These are phyloP conservation scores for Drosophila bocki DNA, from an alignment of 1,140 invertebrate species.

Conservation along the genomic window DNA sequence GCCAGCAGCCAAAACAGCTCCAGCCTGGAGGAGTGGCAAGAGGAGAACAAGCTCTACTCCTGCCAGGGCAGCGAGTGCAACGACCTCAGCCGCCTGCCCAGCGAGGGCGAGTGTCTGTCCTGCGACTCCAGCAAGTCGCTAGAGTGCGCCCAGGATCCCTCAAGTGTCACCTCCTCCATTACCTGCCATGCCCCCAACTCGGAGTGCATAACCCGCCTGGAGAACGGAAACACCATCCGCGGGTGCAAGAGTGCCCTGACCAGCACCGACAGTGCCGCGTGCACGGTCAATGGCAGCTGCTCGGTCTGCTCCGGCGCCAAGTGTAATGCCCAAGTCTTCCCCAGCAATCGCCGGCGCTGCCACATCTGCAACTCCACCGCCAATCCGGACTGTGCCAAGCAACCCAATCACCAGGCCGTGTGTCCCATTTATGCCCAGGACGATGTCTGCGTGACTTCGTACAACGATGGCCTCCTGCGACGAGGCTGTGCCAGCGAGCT, in stretches of 20 bases:
- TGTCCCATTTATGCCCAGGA: conserved; percentile 66
- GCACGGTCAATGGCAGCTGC: conserved; percentile 63
- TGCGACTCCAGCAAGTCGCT: conserved; percentile 70
- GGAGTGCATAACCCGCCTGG: conserved; percentile 60
- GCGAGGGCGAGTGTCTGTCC: conserved; percentile 46
- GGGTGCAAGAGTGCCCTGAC: conserved; percentile 59
- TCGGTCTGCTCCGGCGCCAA: conserved; percentile 57
- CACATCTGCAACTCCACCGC: conserved; percentile 70
- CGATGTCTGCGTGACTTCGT: conserved; percentile 57
- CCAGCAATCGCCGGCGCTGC: conserved; percentile 61
- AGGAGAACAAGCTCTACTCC: conserved; percentile 50
- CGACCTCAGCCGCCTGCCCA: conserved; percentile 42
- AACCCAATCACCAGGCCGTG: conserved; percentile 51
- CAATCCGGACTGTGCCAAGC: conserved; percentile 36
- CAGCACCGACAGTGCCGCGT: conserved; percentile 37
- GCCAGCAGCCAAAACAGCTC: conserved; percentile 59
- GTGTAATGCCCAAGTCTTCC: conserved; percentile 70
- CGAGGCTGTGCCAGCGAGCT: conserved; percentile 68
- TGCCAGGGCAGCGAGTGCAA: conserved; percentile 68
- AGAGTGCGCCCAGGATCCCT: conserved; percentile 66
- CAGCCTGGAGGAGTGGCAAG: conserved; percentile 61
- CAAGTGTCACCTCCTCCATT: conserved; percentile 10
- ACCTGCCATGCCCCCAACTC: conserved; percentile 50
- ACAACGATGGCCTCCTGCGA: conserved; percentile 26
- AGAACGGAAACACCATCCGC: conserved; percentile 60